Evolutionary conservation across 1,140 invertebrate genomes (phyloP), one percentile per base, ranked within the genome.

Genomic region (Brachionus angularis): DNA sequence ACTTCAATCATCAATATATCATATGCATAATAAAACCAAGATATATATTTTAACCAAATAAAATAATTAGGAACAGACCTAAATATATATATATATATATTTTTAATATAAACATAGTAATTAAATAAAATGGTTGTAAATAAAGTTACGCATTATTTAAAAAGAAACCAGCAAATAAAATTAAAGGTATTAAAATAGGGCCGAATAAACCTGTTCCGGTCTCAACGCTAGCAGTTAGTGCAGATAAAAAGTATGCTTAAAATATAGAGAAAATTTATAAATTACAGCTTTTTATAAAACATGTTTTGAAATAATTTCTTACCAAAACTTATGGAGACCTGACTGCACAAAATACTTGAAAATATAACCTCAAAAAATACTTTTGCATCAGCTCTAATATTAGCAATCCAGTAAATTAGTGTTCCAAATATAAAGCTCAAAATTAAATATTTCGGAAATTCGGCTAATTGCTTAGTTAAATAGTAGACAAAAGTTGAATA

Each of bases 131-230:
- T 52, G 27, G n/a, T n/a, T n/a, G n/a, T n/a, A n/a, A n/a, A n/a
- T n/a, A n/a, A n/a, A n/a, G n/a, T 42, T 16, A 42, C 39, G 5
- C 47, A 21, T 87, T 87, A 78, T 96, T 96, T 16, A 98, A 82
- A 79, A 96, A 96, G 82, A 96, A 96, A 46, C 94, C 93, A 55
- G 92, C 93, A 78, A 96, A 96, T 12, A 96, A 81, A 78, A 97
- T 83, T 78, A 96, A 89, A 0, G 93, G 93, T 72, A 96, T 91
- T 52, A 96, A 87, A 21, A 95, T 84, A 1, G 93, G 90, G 12
- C 92, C 91, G 1, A 90, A 89, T 53, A 96, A 84, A 0, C 91
- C 89, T 4, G 94, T 80, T 0, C 92, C 91, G 21, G 16, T 18
- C 10, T 50, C 23, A 50, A 50, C 21, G 16, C 23, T 29, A 5